Percentiles rank a stretch among this genome's conserved stretches.
phyloP scores from a whole-genome alignment of 2,797 vertebrate genomes.

The Onychomys arenicola region DNA sequence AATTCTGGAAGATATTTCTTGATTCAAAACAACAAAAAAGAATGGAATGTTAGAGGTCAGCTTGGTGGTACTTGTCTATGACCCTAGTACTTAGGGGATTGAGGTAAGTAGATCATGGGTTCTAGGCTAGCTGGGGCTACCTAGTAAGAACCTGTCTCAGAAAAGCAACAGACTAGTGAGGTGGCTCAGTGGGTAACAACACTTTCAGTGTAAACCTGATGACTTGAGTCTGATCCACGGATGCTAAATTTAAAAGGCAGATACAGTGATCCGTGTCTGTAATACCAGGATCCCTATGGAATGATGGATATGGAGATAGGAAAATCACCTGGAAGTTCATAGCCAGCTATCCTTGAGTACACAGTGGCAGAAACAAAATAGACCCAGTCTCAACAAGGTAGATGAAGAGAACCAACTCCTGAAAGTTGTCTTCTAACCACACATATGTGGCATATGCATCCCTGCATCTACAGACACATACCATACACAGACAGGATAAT shows the following conservation, averaged over 20 bases:
- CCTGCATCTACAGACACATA: neutral
- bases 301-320: too few species aligned
- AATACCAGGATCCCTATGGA: too few species aligned
- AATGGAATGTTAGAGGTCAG: neutral
- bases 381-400: neutral
- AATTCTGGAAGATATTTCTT: neutral
- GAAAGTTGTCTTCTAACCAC: neutral
- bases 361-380: neutral
- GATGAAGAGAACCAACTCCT: neutral
- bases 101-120: neutral
- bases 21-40: neutral
- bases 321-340: neutral
- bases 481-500: neutral
- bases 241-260: neutral
- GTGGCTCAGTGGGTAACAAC: neutral
- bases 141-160: neutral
- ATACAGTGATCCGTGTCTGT: neutral
- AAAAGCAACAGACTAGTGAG: neutral
- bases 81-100: neutral
- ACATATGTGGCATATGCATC: neutral
- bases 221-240: neutral
- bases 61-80: neutral
- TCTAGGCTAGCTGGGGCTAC: neutral
- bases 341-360: neutral
- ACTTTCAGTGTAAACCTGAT: neutral